Evolutionary conservation across 2,888 invertebrate genomes (phyloP), one percentile per base, ranked within the genome.

Genomic region (Fragum sueziense): DNA sequence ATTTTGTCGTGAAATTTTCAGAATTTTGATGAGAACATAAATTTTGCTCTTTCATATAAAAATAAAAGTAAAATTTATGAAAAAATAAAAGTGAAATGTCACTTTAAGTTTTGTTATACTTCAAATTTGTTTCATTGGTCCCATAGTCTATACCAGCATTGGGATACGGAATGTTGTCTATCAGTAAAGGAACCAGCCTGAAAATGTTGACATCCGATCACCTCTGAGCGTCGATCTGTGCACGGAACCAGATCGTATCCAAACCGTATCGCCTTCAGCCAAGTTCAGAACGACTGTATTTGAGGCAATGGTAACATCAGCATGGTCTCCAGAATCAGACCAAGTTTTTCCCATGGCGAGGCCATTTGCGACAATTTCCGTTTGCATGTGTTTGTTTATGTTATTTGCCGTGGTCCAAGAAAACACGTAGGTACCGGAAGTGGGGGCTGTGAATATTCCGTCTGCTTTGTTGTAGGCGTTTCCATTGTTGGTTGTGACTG

Each of bases 401-500:
- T n/a, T 34, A n/a, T 77, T 80, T 9, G 71, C 37, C 20, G 70
- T 67, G 6, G 75, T 71, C 80, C 84, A 84, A 4, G 71, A 67
- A 33, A 84, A 80, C 0, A 80, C 76, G 69, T 79, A 84, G 0
- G 70, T 74, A 25, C 84, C 84, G 17, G 69, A 29, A 29, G 17
- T 25, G 14, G 78, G 78, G 14, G 74, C 79, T 22, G 75, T 74
- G 51, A 84, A 84, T n/a, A 80, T 74, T 6, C 84, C 84, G 29
- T 76, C 71, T 1, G 54, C 41, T 33, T 61, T 70, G 70, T 84
- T 80, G 29, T 80, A 84, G 20, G 68, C 78, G 59, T 71, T 70
- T 0, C 83, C 83, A 20, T 70, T 70, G 37, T 83, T 83, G n/a
- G 78, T 80, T n/a, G 71, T 74, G 17, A 79, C 83, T n/a, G 52